Percentiles rank a stretch among this genome's conserved stretches.
Conservation (phyloP, 2,113 vertebrate genomes). For the Alligator mississippiensis region DNA sequence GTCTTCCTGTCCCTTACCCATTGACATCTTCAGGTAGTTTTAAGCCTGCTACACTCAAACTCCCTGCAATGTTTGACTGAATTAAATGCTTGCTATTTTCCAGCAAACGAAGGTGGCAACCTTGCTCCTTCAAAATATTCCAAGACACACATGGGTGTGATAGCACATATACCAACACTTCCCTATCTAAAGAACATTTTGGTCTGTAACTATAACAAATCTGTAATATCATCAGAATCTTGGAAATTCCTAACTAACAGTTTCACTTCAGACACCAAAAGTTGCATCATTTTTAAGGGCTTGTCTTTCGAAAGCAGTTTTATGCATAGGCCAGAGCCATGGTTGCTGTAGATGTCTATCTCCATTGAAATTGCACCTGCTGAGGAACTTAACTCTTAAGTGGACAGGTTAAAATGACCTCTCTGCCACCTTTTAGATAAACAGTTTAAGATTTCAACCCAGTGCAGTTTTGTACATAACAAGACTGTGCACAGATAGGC, state of each 20-base stretch:
- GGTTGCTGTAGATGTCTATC: fast-evolving
- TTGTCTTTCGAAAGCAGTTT: not conserved
- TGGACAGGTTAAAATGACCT: not conserved
- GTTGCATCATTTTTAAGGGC: not conserved
- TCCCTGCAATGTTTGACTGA: not conserved
- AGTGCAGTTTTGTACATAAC: not conserved
- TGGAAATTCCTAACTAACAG: not conserved
- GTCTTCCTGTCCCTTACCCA: too few relatives aligned
- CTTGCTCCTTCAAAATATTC: not conserved
- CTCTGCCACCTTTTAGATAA: not conserved
- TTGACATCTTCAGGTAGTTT: too few relatives aligned
- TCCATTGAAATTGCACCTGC: not conserved
- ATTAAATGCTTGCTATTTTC: not conserved
- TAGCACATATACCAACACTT: not conserved
- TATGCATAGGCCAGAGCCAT: not conserved
- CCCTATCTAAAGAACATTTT: not conserved
- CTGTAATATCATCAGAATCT: not conserved
- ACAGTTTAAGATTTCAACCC: not conserved
- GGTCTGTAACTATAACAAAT: not conserved
- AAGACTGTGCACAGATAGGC: not conserved
- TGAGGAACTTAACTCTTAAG: not conserved
- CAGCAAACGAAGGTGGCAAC: not conserved
- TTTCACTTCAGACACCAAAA: too few relatives aligned
- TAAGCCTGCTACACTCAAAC: not conserved
- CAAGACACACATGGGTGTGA: not conserved